Evolutionary conservation across 2,888 invertebrate genomes (phyloP).

Genomic region (Cephonodes hylas): DNA sequence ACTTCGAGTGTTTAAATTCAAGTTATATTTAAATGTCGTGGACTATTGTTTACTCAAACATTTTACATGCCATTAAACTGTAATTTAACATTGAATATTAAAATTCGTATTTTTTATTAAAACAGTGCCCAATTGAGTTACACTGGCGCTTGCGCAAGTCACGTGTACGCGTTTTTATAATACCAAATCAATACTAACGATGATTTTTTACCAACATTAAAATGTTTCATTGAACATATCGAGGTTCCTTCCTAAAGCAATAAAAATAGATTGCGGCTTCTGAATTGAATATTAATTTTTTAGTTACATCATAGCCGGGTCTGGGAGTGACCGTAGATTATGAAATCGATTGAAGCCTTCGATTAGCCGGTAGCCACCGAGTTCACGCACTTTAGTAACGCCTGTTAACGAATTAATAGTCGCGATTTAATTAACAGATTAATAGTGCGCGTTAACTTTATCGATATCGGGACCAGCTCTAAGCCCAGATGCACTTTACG

Average conservation of each 20-base stretch:
- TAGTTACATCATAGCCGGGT: constrained; percentile 17
- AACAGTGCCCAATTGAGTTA: neutral
- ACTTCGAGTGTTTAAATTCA: too few species aligned
- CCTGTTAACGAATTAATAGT: constrained; percentile 64
- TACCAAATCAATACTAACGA: constrained; percentile 13
- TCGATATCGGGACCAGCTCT: constrained; percentile 55
- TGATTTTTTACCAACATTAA: constrained; percentile 16
- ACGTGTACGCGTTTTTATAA: neutral
- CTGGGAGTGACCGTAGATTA: constrained; percentile 11
- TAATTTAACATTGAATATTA: neutral
- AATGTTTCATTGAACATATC: constrained; percentile 16
- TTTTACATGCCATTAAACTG: neutral
- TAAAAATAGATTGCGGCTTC: constrained; percentile 33
- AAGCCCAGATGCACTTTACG: constrained; percentile 28
- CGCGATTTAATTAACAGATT: constrained; percentile 68
- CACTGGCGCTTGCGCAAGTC: neutral
- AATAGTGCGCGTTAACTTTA: constrained; percentile 45
- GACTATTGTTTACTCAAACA: neutral
- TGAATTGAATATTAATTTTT: constrained; percentile 33
- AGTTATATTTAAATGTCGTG: neutral
- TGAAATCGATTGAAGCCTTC: constrained; percentile 22
- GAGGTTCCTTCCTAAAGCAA: constrained; percentile 26
- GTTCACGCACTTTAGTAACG: constrained; percentile 58
- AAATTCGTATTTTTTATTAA: neutral
- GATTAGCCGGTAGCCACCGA: constrained; percentile 30